These are phyloP conservation scores for Neelides sp. DNA, from an alignment of 1,140 invertebrate species.

Conservation along the genomic window DNA sequence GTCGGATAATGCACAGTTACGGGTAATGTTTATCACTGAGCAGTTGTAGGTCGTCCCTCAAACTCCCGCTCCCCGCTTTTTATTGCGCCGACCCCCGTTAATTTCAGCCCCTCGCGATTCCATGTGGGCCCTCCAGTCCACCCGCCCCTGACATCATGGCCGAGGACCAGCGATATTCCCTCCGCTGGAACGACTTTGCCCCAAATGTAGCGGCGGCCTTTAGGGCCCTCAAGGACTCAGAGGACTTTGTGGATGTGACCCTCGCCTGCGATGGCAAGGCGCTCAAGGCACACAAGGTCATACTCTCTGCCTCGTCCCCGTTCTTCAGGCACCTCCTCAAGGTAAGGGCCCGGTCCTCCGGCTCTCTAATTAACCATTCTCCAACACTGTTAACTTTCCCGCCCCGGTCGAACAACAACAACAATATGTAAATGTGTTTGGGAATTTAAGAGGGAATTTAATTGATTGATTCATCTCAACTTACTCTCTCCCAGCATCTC, in stretches of 20 bases:
- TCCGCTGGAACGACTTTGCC: constrained; percentile 87
- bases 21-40: constrained; percentile 23
- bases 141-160: constrained; percentile 11
- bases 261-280: constrained; percentile 77
- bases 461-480: too few species aligned
- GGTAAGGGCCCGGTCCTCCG: constrained; percentile 35
- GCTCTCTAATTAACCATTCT: background rate
- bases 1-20: constrained; percentile 25
- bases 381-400: background rate
- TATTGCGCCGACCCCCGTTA: constrained; percentile 10
- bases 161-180: constrained; percentile 66
- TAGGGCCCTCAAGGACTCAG: constrained; percentile 51
- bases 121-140: constrained; percentile 38
- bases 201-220: constrained; percentile 76
- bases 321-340: constrained; percentile 79
- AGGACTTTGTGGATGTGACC: constrained; percentile 70
- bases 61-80: background rate
- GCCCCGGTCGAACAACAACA: background rate
- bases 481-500: too few species aligned
- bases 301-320: constrained; percentile 79
- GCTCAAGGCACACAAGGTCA: constrained; percentile 78
- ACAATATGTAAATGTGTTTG: too few species aligned
- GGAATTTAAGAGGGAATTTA: too few species aligned
- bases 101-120: constrained; percentile 41
- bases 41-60: constrained; percentile 20